These are phyloP conservation scores for Galerucella pusilla DNA, from an alignment of 2,888 invertebrate species.

Conservation along the genomic window DNA sequence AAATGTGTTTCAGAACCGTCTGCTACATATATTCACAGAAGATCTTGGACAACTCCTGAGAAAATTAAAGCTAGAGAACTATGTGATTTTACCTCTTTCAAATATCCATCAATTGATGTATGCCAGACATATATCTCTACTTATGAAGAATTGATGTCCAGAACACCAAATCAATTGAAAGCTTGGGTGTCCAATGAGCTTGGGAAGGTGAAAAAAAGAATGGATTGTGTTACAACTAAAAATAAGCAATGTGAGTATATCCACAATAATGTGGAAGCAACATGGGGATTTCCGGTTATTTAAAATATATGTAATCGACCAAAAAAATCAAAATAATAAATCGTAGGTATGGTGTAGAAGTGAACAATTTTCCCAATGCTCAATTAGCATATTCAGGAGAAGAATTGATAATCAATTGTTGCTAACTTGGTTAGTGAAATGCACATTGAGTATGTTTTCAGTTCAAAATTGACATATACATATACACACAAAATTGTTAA, in stretches of 20 bases:
- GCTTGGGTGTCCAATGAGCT: constrained; percentile 17
- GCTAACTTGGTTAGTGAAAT: no score
- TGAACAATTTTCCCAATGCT: no score
- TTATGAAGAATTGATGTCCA: constrained; percentile 15
- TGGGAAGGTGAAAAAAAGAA: constrained; percentile 17
- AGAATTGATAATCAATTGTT: no score
- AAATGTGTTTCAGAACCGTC: constrained; percentile 21
- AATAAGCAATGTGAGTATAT: constrained; percentile 16
- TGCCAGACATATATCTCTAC: constrained; percentile 15
- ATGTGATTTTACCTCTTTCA: constrained; percentile 18
- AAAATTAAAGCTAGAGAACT: constrained; percentile 12
- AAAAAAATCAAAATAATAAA: no score
- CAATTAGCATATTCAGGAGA: no score
- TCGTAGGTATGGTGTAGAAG: no score
- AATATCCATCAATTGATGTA: constrained; percentile 10
- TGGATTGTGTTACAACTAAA: constrained; percentile 9
- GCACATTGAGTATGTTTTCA: no score
- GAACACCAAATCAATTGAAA: constrained; percentile 20
- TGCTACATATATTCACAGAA: constrained; percentile 15
- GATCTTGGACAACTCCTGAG: constrained; percentile 16
- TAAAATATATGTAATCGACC: no score
- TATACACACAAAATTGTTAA: no score
- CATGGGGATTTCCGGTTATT: no score
- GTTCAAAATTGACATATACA: no score
- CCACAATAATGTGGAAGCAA: background rate